phyloP scores from a whole-genome alignment of 2,888 invertebrate species.

The Drosophila macrospina region DNA sequence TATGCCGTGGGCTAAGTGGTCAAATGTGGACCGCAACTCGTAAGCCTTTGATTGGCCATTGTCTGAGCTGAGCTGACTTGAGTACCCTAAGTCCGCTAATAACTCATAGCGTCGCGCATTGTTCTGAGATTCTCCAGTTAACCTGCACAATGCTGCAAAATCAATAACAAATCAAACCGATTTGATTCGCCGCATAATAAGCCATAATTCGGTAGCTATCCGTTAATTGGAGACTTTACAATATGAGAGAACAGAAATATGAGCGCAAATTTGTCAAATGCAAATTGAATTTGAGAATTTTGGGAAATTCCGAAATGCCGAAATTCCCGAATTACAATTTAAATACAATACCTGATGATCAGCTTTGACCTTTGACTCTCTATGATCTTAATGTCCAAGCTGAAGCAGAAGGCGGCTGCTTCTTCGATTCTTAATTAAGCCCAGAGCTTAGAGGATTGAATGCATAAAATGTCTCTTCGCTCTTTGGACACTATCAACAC shows the following conservation, averaged over 20 bases:
- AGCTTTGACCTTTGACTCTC: constrained; percentile 39
- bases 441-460: constrained; percentile 52
- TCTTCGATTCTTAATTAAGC: constrained; percentile 67
- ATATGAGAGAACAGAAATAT: constrained; percentile 71
- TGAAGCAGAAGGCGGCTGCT: constrained; percentile 14
- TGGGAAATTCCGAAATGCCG: no score
- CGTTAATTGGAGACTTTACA: constrained; percentile 81
- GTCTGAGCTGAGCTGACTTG: constrained; percentile 20
- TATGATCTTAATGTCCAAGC: constrained; percentile 8
- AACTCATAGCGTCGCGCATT: constrained; percentile 39
- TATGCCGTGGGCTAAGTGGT: constrained; percentile 48
- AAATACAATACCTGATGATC: constrained; percentile 24
- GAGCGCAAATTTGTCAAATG: constrained; percentile 81
- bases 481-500: constrained; percentile 82
- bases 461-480: constrained; percentile 59
- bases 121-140: constrained; percentile 26
- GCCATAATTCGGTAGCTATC: constrained; percentile 75
- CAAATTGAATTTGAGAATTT: constrained; percentile 62
- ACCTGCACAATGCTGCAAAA: constrained; percentile 52
- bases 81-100: constrained; percentile 41
- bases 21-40: constrained; percentile 44
- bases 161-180: constrained; percentile 8
- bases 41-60: constrained; percentile 54
- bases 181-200: constrained; percentile 55
- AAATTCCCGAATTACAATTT: constrained; percentile 50